Conservation (phyloP, 2,797 vertebrate genomes). For the Dendrocincla tyrannina region DNA sequence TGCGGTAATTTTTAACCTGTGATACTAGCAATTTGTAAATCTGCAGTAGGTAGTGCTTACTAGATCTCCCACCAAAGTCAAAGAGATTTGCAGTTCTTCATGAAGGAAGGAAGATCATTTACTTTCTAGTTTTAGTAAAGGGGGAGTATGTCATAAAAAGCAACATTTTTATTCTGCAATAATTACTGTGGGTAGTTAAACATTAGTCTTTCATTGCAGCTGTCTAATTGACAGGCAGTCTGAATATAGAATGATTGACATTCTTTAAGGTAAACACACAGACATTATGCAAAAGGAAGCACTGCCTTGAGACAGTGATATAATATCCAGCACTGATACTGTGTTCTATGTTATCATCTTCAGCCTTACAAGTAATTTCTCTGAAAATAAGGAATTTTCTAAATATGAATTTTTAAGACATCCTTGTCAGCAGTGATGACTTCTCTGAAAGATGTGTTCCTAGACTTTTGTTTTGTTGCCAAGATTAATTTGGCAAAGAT, state of each 20-base stretch:
- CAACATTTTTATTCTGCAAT: not conserved
- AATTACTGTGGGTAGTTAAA: not conserved
- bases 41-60: not conserved
- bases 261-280: not conserved
- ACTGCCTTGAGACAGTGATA: not conserved
- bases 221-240: not conserved
- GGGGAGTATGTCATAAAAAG: not conserved
- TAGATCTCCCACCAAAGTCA: not conserved
- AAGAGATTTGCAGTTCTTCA: not conserved
- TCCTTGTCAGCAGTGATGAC: not conserved
- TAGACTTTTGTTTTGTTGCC: not conserved
- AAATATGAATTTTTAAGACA: not conserved
- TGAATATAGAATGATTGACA: not conserved
- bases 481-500: not conserved
- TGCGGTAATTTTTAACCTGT: not conserved
- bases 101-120: not conserved
- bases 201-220: not conserved
- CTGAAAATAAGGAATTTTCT: not conserved
- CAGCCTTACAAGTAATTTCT: not conserved
- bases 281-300: not conserved
- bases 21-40: not conserved
- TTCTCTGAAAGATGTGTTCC: not conserved
- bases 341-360: not conserved
- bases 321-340: not conserved
- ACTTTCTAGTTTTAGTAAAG: not conserved